Percentiles rank a stretch among this genome's conserved stretches.
These are phyloP conservation scores for Stegostoma tigrinum DNA, from an alignment of 2,113 vertebrate genomes.

Conservation along the genomic window DNA sequence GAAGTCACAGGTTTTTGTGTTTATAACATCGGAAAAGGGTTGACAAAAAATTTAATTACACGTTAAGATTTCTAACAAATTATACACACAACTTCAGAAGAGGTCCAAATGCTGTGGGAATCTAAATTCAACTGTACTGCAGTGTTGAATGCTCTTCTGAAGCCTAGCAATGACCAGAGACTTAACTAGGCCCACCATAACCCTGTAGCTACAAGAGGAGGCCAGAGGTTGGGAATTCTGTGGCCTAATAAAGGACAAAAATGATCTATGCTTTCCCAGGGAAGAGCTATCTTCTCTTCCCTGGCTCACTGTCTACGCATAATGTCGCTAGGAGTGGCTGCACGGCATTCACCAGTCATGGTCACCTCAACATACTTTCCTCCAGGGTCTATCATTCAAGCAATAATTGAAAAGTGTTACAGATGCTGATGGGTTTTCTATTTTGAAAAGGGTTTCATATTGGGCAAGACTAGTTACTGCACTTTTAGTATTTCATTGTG, in stretches of 20 bases:
- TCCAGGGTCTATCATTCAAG: background rate
- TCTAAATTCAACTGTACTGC: no score
- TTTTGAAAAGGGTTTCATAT: background rate
- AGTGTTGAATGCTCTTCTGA: no score
- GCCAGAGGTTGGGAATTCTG: background rate
- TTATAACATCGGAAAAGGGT: background rate
- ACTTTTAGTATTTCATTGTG: background rate
- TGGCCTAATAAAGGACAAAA: background rate
- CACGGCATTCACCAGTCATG: background rate
- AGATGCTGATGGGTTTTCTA: background rate
- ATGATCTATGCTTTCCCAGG: background rate
- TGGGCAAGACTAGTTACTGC: background rate
- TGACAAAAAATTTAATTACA: background rate
- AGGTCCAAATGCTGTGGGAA: no score
- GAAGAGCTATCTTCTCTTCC: background rate
- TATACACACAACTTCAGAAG: background rate
- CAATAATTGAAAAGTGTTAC: background rate
- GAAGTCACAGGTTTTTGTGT: background rate
- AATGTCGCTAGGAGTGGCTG: background rate
- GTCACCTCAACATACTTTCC: background rate
- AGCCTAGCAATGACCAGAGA: no score
- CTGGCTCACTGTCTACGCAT: background rate
- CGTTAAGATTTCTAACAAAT: slow-evolving; percentile 2
- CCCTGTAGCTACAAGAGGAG: no score
- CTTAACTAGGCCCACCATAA: no score